Evolutionary conservation across 2,888 invertebrate genomes (phyloP).

Genomic region (Pocota personata): DNA sequence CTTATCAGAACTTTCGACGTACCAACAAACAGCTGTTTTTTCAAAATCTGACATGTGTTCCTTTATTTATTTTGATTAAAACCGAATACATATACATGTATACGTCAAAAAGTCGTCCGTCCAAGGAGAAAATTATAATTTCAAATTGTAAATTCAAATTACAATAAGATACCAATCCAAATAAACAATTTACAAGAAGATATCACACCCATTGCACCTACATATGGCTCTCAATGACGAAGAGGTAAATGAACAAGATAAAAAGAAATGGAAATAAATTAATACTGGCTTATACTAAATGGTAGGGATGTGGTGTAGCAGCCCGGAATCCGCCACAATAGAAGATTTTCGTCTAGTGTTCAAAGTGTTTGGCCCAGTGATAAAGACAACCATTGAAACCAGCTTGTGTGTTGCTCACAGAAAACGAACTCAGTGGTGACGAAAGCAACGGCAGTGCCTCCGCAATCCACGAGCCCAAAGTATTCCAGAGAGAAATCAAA

Average conservation of each 20-base stretch:
- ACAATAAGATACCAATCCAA: neutral
- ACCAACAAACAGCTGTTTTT: constrained; percentile 8
- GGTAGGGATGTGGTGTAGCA: constrained; percentile 39
- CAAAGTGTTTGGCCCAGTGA: constrained; percentile 22
- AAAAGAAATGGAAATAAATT: neutral
- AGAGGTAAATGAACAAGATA: neutral
- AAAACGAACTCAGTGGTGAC: constrained; percentile 39
- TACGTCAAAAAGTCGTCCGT: neutral
- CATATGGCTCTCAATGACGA: neutral
- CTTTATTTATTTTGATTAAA: constrained; percentile 36
- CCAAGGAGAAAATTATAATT: neutral
- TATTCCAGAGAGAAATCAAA: constrained; percentile 65
- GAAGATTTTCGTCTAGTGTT: constrained; percentile 24
- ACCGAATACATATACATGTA: neutral
- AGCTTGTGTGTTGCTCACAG: constrained; percentile 37
- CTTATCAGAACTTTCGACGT: constrained; percentile 37
- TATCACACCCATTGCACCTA: neutral
- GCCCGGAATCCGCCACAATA: constrained; percentile 18
- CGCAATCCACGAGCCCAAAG: constrained; percentile 18
- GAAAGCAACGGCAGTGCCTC: constrained; percentile 49
- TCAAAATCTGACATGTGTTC: constrained; percentile 24
- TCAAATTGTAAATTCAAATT: neutral
- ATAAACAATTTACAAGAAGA: neutral
- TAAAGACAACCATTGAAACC: constrained; percentile 33
- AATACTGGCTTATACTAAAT: constrained; percentile 20